Percentiles rank a stretch among this genome's conserved stretches.
Conservation (phyloP, 2,113 vertebrate genomes). For the Alexandromys fortis region DNA sequence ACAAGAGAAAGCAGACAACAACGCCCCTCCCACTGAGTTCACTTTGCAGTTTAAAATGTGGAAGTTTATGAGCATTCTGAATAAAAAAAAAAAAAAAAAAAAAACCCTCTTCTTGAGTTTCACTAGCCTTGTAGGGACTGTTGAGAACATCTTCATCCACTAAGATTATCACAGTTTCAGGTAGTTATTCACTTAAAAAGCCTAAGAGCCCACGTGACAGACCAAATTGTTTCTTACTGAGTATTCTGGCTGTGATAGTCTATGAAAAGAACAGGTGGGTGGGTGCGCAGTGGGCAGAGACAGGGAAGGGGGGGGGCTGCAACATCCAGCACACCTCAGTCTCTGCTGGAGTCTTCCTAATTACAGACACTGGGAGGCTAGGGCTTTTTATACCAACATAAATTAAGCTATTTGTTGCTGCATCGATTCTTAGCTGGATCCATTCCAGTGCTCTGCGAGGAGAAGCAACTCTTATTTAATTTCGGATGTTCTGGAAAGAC, state of each 20-base stretch:
- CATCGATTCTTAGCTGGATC: conserved; percentile 61
- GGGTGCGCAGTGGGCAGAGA: neutral
- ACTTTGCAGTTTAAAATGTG: neutral
- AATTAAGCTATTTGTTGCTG: conserved; percentile 70
- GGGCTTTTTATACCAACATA: conserved; percentile 53
- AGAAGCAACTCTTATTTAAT: conserved; percentile 65
- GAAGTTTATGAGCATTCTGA: neutral
- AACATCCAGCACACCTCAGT: neutral
- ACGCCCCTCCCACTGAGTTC: neutral
- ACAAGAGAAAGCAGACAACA: neutral
- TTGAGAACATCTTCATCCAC: neutral
- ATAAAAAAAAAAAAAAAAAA: neutral
- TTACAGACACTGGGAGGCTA: conserved; percentile 7
- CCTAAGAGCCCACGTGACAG: conserved; percentile 22
- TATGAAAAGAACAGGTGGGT: conserved; percentile 1
- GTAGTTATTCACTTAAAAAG: conserved; percentile 32
- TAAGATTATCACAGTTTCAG: conserved; percentile 2
- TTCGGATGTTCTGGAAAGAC: conserved; percentile 51
- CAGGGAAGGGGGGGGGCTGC: neutral
- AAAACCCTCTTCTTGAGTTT: neutral
- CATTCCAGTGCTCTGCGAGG: conserved; percentile 30
- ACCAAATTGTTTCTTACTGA: conserved; percentile 42
- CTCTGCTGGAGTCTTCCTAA: conserved; percentile 40
- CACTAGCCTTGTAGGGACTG: neutral
- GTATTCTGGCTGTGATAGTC: conserved; percentile 11